Evolutionary conservation across 1,140 invertebrate species (phyloP).

Genomic region (Euura saliciscinereae): DNA sequence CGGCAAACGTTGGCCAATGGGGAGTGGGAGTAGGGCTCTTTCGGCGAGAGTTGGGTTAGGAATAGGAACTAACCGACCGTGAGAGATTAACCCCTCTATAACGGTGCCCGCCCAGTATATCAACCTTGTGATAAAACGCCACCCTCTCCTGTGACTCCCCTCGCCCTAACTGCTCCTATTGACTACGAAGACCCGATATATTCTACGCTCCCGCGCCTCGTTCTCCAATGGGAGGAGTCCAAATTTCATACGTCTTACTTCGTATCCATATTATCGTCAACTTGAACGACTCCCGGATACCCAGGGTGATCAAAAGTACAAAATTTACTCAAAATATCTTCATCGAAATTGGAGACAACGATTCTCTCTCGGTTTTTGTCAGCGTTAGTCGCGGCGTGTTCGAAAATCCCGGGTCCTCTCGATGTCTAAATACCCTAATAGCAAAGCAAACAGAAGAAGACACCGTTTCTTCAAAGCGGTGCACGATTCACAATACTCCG

Average conservation of each 20-base stretch:
- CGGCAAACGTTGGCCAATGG: conserved; percentile 4
- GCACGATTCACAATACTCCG: conserved; percentile 29
- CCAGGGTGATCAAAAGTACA: no score
- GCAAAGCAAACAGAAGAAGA: conserved; percentile 53
- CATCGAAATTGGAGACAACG: no score
- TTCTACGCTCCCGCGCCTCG: conserved; percentile 52
- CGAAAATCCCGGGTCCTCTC: conserved; percentile 15
- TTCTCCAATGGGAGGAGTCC: conserved; percentile 57
- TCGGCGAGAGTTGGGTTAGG: conserved; percentile 46
- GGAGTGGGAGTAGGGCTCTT: not conserved
- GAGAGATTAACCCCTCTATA: conserved; percentile 61
- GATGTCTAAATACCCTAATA: conserved; percentile 57
- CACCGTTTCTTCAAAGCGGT: not conserved
- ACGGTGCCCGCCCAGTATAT: conserved; percentile 59
- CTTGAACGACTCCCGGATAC: no score
- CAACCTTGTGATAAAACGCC: conserved; percentile 59
- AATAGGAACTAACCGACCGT: conserved; percentile 61
- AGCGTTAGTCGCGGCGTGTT: not conserved
- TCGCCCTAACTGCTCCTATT: conserved; percentile 60
- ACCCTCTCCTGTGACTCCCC: conserved; percentile 52
- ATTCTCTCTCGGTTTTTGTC: no score
- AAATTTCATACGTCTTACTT: conserved; percentile 61
- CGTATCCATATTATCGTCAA: conserved; percentile 14
- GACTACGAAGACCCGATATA: conserved; percentile 61
- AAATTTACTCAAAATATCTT: no score